Base-by-base conservation (phyloP, 2,113 vertebrate species). In the Embiotoca jacksoni region DNA sequence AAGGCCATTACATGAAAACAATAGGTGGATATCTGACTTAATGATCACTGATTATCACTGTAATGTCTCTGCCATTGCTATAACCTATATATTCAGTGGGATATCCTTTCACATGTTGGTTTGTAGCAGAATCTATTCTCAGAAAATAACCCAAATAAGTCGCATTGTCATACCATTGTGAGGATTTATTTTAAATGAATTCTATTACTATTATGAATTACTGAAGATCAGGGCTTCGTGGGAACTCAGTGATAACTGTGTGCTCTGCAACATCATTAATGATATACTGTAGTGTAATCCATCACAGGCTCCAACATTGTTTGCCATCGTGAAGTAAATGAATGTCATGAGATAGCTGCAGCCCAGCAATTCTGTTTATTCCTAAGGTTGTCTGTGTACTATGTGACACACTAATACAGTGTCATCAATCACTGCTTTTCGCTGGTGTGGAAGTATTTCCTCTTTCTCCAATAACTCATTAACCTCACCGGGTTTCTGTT, bases 391-490 rank as follows among this genome's bases (percentile, higher is more conserved):
- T 74, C 64, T 66, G 78, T 91, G 88, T 88, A 57, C 89, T 73
- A 36, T 81, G 71, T 86, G 82, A 88, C 89, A 84, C 67, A 49
- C 72, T 82, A 68, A 86, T 88, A 91, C 83, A 50, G 78, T 30
- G 61, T 81, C 88, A 94, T 94, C 84, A 85, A 93, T 94, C 91
- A 91, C 83, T 11, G 64, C 55, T 83, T 85, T 83, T 70, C 49
- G 77, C 82, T 76, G 64, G 72, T 75, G 72, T 83, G 69, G 36
- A 66, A 66, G 80, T 75, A 75, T 92, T 94, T 95, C 94, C 94
- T 89, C 92, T 94, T 93, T 94, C 90, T 88, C 78, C 81, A 53
- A 88, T 92, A 80, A 94, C 88, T 93, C 85, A 95, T 94, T 95
- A 94, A 95, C 91, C 78, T 70, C 47, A 8, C 49, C 3, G 49